These are phyloP conservation scores for Drosophila meridionalis DNA, from an alignment of 2,888 invertebrate species.

Conservation along the genomic window DNA sequence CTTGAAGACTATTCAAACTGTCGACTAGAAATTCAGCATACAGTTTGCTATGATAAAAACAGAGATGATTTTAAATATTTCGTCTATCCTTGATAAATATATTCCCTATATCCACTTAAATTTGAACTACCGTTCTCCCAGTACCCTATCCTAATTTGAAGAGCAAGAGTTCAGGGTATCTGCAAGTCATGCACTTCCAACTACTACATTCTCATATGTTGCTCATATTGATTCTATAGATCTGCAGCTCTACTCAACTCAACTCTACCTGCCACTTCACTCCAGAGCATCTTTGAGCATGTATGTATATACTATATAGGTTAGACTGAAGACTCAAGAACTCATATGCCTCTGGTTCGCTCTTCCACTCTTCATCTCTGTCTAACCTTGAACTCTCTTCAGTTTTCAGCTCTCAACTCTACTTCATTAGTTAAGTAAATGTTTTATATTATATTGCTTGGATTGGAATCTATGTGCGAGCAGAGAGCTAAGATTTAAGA, in stretches of 20 bases:
- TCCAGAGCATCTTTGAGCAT: neutral
- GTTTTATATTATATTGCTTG: constrained; percentile 1
- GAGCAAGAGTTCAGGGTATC: neutral
- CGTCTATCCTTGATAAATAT: too few relatives aligned
- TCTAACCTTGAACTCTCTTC: neutral
- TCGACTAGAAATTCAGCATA: too few relatives aligned
- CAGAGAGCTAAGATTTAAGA: constrained; percentile 4
- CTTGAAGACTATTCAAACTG: too few relatives aligned
- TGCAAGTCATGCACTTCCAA: neutral
- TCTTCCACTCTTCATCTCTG: neutral
- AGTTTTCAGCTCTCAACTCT: neutral
- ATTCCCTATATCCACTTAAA: too few relatives aligned
- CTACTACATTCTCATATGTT: neutral
- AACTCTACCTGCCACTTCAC: neutral
- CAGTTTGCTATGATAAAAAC: too few relatives aligned
- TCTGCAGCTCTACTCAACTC: neutral
- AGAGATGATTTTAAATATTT: too few relatives aligned
- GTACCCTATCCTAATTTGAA: neutral
- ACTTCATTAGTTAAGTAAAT: constrained; percentile 3
- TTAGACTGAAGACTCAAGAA: neutral
- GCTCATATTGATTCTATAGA: too few relatives aligned
- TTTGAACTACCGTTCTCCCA: too few relatives aligned
- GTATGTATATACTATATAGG: neutral
- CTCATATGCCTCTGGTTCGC: neutral
- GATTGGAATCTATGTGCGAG: neutral